Percentiles rank a stretch among this genome's conserved stretches.
phyloP scores from a whole-genome alignment of 2,888 invertebrate genomes.

The Oscheius sp. region DNA sequence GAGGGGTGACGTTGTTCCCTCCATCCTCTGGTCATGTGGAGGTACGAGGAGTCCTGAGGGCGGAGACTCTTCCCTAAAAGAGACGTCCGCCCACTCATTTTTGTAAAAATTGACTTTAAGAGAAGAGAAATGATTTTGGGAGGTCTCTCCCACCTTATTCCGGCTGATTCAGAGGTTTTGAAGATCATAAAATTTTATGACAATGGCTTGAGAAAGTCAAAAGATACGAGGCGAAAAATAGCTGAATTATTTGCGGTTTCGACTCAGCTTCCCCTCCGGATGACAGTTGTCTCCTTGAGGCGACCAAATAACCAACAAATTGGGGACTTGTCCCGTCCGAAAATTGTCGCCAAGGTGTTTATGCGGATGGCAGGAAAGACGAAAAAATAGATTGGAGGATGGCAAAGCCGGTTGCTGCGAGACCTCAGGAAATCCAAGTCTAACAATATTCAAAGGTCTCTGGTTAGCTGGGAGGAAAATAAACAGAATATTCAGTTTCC shows the following conservation, averaged over 20 bases:
- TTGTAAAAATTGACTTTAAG: not conserved
- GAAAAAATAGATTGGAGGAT: not conserved
- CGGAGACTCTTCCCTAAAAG: too few relatives aligned
- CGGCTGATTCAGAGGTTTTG: not conserved
- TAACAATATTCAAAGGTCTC: too few relatives aligned
- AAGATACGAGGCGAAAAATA: not conserved
- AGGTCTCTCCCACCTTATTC: not conserved
- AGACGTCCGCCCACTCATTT: too few relatives aligned
- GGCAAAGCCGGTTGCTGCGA: not conserved
- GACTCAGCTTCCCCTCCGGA: not conserved
- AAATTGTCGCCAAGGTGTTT: conserved; percentile 21
- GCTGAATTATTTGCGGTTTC: conserved; percentile 2
- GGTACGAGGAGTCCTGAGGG: too few relatives aligned
- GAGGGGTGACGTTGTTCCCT: too few relatives aligned
- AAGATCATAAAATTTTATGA: conserved; percentile 3
- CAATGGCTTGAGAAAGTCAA: not conserved
- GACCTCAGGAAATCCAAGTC: too few relatives aligned
- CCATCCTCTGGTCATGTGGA: too few relatives aligned
- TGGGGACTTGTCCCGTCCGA: conserved; percentile 12
- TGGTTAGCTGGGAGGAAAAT: too few relatives aligned
- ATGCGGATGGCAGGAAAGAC: too few relatives aligned
- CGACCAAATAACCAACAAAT: conserved; percentile 17
- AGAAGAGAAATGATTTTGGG: too few relatives aligned
- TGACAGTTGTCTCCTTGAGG: conserved; percentile 11
- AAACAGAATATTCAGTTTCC: too few relatives aligned